phyloP scores from a whole-genome alignment of 2,797 vertebrate genomes.

The Vultur gryphus region DNA sequence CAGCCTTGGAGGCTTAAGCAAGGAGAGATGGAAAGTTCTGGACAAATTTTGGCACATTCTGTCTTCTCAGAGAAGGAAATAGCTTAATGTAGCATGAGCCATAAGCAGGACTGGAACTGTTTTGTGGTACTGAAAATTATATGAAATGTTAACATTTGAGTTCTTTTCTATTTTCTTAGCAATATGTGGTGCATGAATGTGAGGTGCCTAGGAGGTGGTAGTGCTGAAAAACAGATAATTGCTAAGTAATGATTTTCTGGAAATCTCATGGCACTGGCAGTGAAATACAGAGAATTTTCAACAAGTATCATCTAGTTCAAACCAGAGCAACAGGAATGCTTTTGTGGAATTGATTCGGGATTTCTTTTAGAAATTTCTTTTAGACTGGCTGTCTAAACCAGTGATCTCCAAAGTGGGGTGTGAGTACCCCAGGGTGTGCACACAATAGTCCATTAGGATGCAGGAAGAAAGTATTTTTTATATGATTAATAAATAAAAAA shows the following conservation, averaged over 20 bases:
- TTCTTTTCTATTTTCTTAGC: neutral
- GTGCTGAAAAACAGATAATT: neutral
- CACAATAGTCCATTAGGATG: rapidly evolving
- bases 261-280: neutral
- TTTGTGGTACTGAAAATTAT: neutral
- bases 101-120: neutral
- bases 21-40: neutral
- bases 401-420: neutral
- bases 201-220: neutral
- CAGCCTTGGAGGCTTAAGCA: neutral
- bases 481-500: neutral
- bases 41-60: neutral
- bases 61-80: neutral
- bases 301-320: neutral
- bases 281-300: neutral
- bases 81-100: neutral
- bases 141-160: neutral
- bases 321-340: neutral
- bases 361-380: neutral
- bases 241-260: neutral
- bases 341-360: neutral
- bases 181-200: neutral
- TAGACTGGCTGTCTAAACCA: neutral
- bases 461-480: neutral
- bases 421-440: neutral